Evolutionary conservation across 1,140 invertebrate species (phyloP).

Genomic region (Euura lappo): DNA sequence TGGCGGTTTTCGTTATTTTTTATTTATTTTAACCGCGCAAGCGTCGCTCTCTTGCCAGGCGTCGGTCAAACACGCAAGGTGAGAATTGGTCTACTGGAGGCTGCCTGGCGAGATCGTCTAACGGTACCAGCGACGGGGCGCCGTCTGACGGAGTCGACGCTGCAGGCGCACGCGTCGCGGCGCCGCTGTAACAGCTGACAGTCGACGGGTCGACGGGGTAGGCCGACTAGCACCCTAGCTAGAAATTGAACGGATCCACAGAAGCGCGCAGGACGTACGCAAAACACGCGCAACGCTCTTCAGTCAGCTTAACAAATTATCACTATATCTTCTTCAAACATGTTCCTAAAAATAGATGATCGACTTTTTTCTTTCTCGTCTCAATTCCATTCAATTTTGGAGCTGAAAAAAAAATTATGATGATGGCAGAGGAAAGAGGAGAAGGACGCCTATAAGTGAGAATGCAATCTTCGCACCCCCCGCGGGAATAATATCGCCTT

Average conservation of each 20-base stretch:
- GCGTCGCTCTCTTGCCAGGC: background rate
- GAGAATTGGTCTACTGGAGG: conserved; percentile 45
- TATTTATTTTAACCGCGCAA: background rate
- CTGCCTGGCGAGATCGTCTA: conserved; percentile 40
- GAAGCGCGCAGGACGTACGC: background rate
- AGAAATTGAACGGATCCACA: background rate
- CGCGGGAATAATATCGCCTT: background rate
- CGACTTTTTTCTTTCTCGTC: no score
- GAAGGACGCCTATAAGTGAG: no score
- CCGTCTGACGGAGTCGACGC: conserved; percentile 41
- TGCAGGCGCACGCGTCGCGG: conserved; percentile 48
- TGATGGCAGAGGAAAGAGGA: no score
- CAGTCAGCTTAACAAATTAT: no score
- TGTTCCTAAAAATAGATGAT: no score
- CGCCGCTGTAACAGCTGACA: conserved; percentile 13
- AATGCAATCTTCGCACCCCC: background rate
- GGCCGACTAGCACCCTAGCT: background rate
- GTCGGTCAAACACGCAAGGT: conserved; percentile 28
- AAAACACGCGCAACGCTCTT: background rate
- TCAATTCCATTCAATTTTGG: no score
- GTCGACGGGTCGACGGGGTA: conserved; percentile 10
- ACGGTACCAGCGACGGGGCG: conserved; percentile 50
- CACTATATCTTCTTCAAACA: no score
- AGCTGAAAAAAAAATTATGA: no score
- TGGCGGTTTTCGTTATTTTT: no score